phyloP scores from a whole-genome alignment of 2,797 vertebrate species.

The Aphelocoma californica region DNA sequence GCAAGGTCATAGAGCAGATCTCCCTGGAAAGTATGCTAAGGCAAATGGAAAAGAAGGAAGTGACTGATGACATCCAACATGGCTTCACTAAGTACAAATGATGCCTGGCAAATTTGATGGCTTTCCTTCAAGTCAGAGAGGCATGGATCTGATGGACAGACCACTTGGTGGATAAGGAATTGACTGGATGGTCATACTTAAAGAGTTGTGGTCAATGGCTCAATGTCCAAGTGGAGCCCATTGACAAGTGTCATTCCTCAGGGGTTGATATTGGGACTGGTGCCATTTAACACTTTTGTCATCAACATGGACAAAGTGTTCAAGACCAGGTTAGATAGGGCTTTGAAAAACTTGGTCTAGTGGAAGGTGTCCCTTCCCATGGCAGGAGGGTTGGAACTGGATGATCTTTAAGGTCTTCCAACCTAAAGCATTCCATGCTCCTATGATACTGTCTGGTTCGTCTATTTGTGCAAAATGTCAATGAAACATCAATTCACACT shows the following conservation, averaged over 20 bases:
- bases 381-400: neutral
- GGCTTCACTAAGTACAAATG: neutral
- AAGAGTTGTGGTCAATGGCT: neutral
- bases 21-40: neutral
- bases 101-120: neutral
- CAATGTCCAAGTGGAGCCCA: neutral
- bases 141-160: neutral
- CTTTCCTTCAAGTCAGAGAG: neutral
- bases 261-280: neutral
- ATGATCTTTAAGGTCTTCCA: neutral
- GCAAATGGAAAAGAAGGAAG: neutral
- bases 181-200: neutral
- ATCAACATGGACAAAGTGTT: neutral
- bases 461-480: neutral
- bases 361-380: neutral
- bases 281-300: neutral
- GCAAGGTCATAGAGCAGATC: neutral
- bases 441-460: neutral
- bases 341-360: neutral
- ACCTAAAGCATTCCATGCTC: neutral
- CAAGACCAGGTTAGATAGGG: neutral
- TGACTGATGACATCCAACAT: neutral
- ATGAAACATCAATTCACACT: fast-evolving
- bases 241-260: neutral
- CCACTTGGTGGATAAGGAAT: neutral